phyloP scores from a whole-genome alignment of 2,888 invertebrate species.

The Maniola hyperantus region DNA sequence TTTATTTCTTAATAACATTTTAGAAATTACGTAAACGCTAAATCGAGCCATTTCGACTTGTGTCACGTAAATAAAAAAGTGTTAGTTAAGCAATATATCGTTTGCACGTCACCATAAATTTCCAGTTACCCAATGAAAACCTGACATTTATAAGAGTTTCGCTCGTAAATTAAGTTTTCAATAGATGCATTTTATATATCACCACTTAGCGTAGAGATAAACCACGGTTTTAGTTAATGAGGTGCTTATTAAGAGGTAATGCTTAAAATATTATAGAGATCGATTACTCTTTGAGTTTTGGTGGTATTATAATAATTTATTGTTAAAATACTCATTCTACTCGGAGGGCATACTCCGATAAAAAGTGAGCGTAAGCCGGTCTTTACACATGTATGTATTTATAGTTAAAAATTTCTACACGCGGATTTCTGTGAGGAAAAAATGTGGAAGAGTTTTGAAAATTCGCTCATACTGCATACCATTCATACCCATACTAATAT shows the following conservation, averaged over 20 bases:
- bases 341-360: too few relatives aligned
- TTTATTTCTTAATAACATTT: neutral
- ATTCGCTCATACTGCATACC: too few relatives aligned
- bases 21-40: neutral
- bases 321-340: too few relatives aligned
- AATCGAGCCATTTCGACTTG: neutral
- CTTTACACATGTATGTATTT: too few relatives aligned
- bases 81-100: constrained; percentile 15
- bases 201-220: constrained; percentile 29
- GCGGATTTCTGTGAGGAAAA: too few relatives aligned
- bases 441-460: too few relatives aligned
- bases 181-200: constrained; percentile 16
- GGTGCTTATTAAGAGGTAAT: constrained; percentile 24
- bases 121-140: constrained; percentile 6
- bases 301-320: too few relatives aligned
- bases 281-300: neutral
- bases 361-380: too few relatives aligned
- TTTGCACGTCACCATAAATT: constrained; percentile 25
- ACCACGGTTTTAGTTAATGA: constrained; percentile 23
- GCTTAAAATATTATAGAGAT: neutral
- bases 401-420: too few relatives aligned
- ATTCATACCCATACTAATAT: too few relatives aligned
- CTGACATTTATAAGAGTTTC: constrained; percentile 21
- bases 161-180: constrained; percentile 27
- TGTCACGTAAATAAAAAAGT: constrained; percentile 2